These are phyloP conservation scores for Agrochola macilenta DNA, from an alignment of 2,888 invertebrate species.

Conservation along the genomic window DNA sequence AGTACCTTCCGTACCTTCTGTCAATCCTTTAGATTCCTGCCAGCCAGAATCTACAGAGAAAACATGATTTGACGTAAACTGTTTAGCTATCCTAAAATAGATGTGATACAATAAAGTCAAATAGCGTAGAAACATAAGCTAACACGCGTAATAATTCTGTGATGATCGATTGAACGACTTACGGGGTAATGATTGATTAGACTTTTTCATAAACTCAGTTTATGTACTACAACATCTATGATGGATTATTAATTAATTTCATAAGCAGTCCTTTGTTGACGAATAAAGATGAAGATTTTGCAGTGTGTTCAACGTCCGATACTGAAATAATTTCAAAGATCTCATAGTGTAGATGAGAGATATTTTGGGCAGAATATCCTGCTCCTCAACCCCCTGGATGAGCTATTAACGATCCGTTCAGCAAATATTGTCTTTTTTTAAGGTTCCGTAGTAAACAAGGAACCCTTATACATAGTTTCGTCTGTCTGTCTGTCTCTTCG, in stretches of 20 bases:
- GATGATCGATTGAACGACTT: conserved; percentile 34
- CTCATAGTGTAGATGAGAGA: too few species aligned
- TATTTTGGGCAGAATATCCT: neutral
- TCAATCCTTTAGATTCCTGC: neutral
- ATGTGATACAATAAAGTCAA: conserved; percentile 4
- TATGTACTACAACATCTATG: conserved; percentile 9
- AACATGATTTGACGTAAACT: neutral
- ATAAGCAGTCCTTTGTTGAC: neutral
- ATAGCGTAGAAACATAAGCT: conserved; percentile 4
- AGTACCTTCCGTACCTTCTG: neutral
- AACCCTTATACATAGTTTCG: too few species aligned
- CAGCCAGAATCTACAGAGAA: neutral
- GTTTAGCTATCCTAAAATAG: neutral
- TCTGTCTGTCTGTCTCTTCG: too few species aligned
- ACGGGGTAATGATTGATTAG: conserved; percentile 42
- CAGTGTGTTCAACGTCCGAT: neutral
- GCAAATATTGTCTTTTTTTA: neutral
- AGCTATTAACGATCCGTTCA: neutral
- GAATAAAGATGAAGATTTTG: neutral
- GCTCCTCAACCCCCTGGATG: neutral
- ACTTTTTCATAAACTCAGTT: conserved; percentile 38
- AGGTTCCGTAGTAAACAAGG: too few species aligned
- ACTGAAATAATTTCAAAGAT: neutral
- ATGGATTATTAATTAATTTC: conserved; percentile 25
- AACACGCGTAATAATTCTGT: neutral